phyloP scores from a whole-genome alignment of 2,888 invertebrate species.

The Temnothorax ravouxi region DNA sequence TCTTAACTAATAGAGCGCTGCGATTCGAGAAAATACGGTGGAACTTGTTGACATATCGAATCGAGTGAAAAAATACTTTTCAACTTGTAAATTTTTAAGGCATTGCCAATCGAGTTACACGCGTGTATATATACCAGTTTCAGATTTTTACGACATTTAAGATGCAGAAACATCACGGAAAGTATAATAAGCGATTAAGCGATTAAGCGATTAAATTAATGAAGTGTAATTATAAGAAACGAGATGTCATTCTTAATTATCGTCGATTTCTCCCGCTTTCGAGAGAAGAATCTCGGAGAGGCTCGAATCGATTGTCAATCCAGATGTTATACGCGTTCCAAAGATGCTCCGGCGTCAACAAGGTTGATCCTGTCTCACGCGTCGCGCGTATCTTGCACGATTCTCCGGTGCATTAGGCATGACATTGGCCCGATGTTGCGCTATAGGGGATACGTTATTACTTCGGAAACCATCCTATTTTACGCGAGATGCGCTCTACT shows the following conservation, averaged over 20 bases:
- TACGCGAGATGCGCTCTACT: constrained; percentile 14
- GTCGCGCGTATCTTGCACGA: constrained; percentile 40
- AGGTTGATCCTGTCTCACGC: constrained; percentile 36
- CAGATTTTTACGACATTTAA: not conserved
- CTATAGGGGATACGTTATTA: constrained; percentile 27
- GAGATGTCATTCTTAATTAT: constrained; percentile 3
- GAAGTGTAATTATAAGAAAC: not conserved
- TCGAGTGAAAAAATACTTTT: not conserved
- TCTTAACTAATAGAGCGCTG: not conserved
- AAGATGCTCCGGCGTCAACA: constrained; percentile 14
- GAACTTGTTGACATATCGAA: not conserved
- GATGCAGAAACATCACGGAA: not conserved
- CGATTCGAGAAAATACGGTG: not conserved
- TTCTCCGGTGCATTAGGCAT: constrained; percentile 30
- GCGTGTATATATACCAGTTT: too few species aligned
- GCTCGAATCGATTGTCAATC: not conserved
- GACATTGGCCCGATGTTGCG: constrained; percentile 38
- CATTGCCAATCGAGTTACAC: not conserved
- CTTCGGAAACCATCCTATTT: constrained; percentile 35
- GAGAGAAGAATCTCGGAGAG: not conserved
- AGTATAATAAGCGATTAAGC: not conserved
- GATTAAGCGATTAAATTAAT: not conserved
- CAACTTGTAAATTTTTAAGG: not conserved
- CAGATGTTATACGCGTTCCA: not conserved
- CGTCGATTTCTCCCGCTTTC: not conserved